A percentile compares a stretch with the other conserved stretches of the same genome.
Conservation (phyloP, 2,113 vertebrate genomes). For the Abramis brama region DNA sequence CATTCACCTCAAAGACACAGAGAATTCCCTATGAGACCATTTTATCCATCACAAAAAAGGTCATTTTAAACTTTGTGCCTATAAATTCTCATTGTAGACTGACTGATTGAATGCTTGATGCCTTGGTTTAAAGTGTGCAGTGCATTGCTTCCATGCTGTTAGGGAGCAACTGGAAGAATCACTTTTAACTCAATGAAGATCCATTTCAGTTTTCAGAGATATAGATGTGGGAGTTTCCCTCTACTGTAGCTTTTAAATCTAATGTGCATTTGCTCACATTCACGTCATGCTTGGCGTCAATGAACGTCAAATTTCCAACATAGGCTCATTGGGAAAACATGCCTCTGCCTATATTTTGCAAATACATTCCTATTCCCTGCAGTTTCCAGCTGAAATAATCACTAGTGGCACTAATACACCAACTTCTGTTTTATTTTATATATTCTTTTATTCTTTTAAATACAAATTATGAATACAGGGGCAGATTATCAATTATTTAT, state of each 20-base stretch:
- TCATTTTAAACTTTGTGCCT: slow-evolving; percentile 5
- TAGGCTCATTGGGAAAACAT: not conserved
- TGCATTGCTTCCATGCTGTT: not conserved
- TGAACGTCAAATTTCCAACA: not conserved
- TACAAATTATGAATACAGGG: not conserved
- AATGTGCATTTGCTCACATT: not conserved
- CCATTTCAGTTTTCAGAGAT: not conserved
- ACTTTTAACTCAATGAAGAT: not conserved
- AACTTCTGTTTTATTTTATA: not conserved
- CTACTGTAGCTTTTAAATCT: not conserved
- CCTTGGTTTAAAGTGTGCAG: not conserved
- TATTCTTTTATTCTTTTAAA: not conserved
- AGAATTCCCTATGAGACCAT: not conserved
- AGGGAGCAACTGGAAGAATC: not conserved
- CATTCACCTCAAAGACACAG: not conserved
- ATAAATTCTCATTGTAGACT: not conserved
- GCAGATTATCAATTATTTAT: not conserved
- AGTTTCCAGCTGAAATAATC: not conserved
- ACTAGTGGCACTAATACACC: not conserved
- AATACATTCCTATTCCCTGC: not conserved
- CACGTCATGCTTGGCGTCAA: not conserved
- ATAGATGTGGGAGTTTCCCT: not conserved
- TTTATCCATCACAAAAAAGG: slow-evolving; percentile 7
- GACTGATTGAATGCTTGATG: not conserved
- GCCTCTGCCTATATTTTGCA: not conserved